Evolutionary conservation across 37 sponge, comb jelly and placozoan species (phyloP).

Genomic region (Chondrilla cf. caribensis): DNA sequence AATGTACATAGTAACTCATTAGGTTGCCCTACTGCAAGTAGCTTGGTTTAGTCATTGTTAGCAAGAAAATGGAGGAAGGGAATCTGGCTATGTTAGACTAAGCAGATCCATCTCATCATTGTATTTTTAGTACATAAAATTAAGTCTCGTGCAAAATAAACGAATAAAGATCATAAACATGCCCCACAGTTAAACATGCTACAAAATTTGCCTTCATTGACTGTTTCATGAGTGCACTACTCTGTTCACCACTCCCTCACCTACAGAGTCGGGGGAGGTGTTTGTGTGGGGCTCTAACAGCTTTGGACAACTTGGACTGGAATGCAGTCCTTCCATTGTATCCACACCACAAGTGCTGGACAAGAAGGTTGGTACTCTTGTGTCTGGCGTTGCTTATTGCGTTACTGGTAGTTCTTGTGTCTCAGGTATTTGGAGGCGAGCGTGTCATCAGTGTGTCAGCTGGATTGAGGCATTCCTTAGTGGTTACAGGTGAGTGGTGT

Average conservation of each 20-base stretch:
- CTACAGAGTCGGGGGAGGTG: conserved; percentile 26
- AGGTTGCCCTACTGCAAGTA: too few species aligned
- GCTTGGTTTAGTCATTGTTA: not conserved
- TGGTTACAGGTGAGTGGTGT: conserved; percentile 47
- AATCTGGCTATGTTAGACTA: too few species aligned
- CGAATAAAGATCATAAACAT: too few species aligned
- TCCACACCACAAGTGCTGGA: conserved; percentile 2
- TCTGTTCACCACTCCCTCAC: too few species aligned
- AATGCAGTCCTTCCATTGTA: not conserved
- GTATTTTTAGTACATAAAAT: too few species aligned
- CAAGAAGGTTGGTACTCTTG: conserved; percentile 18
- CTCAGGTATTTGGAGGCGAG: conserved; percentile 26
- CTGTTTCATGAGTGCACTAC: too few species aligned
- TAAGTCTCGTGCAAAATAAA: too few species aligned
- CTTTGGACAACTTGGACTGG: conserved; percentile 66
- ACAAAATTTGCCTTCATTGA: too few species aligned
- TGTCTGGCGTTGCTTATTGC: not conserved
- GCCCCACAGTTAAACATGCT: too few species aligned
- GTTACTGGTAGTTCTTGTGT: too few species aligned
- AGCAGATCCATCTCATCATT: not conserved
- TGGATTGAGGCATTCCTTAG: conserved; percentile 72
- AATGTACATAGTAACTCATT: too few species aligned
- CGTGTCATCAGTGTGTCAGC: conserved; percentile 38
- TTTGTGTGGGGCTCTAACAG: conserved; percentile 73
- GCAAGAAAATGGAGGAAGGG: too few species aligned